These are phyloP conservation scores for Podiceps cristatus DNA, from an alignment of 2,113 vertebrate species.

Conservation along the genomic window DNA sequence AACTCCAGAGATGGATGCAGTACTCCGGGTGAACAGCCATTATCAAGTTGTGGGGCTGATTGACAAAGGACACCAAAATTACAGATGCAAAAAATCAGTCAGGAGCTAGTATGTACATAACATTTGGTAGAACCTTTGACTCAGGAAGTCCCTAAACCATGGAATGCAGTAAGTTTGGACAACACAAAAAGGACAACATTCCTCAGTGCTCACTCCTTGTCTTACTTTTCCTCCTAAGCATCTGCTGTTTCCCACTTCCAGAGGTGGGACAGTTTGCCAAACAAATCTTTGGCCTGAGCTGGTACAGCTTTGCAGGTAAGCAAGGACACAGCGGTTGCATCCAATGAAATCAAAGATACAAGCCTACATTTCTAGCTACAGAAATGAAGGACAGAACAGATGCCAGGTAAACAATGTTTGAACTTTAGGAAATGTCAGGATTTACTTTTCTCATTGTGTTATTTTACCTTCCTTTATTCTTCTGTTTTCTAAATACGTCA, in stretches of 20 bases:
- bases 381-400: background rate
- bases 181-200: background rate
- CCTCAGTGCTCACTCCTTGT: background rate
- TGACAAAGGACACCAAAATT: background rate
- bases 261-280: background rate
- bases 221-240: background rate
- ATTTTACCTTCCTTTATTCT: background rate
- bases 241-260: background rate
- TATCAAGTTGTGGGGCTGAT: background rate
- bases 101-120: background rate
- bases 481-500: background rate
- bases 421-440: background rate
- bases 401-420: background rate
- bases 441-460: background rate
- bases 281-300: background rate
- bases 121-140: background rate
- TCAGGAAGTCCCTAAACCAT: background rate
- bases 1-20: background rate
- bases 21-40: background rate
- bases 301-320: background rate
- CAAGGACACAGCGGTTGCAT: background rate
- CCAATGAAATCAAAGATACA: background rate
- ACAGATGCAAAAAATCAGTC: background rate
- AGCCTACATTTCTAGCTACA: background rate
- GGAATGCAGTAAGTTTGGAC: background rate